A percentile compares a stretch with the other conserved stretches of the same genome.
Evolutionary conservation across 1,140 invertebrate genomes (phyloP).

Genomic region (Drosophila guanche): DNA sequence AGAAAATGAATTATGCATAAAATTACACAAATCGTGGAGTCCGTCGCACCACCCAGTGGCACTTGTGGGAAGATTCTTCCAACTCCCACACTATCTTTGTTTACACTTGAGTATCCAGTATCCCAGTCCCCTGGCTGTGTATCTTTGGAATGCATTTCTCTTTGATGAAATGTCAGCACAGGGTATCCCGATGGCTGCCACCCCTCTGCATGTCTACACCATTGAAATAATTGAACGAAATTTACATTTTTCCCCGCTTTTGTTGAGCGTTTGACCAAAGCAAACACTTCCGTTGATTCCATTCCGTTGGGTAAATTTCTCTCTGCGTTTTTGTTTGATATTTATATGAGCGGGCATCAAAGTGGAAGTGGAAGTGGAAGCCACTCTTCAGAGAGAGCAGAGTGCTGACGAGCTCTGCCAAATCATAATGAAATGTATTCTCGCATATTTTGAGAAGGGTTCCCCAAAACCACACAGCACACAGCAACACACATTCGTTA

Average conservation of each 20-base stretch:
- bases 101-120: conserved; percentile 7
- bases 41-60: conserved; percentile 26
- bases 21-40: conserved; percentile 68
- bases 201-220: conserved; percentile 11
- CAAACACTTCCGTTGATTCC: conserved; percentile 42
- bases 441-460: conserved; percentile 55
- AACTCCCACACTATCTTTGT: conserved; percentile 19
- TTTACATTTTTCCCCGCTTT: conserved; percentile 30
- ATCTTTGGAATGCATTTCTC: conserved; percentile 49
- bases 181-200: conserved; percentile 9
- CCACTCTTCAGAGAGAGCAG: neutral
- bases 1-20: conserved; percentile 78
- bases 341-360: conserved; percentile 14
- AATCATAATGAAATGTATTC: conserved; percentile 41
- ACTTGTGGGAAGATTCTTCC: conserved; percentile 64
- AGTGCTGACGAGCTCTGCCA: conserved; percentile 1
- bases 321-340: conserved; percentile 12
- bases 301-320: conserved; percentile 43
- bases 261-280: conserved; percentile 37
- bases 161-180: conserved; percentile 2
- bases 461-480: conserved; percentile 36
- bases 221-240: conserved; percentile 49
- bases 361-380: conserved; percentile 23
- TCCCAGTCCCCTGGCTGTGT: neutral
- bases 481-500: conserved; percentile 33